Evolutionary conservation across 2,797 vertebrate species (phyloP), one percentile per base, ranked within the genome.

Genomic region (Leptoclinus maculatus): DNA sequence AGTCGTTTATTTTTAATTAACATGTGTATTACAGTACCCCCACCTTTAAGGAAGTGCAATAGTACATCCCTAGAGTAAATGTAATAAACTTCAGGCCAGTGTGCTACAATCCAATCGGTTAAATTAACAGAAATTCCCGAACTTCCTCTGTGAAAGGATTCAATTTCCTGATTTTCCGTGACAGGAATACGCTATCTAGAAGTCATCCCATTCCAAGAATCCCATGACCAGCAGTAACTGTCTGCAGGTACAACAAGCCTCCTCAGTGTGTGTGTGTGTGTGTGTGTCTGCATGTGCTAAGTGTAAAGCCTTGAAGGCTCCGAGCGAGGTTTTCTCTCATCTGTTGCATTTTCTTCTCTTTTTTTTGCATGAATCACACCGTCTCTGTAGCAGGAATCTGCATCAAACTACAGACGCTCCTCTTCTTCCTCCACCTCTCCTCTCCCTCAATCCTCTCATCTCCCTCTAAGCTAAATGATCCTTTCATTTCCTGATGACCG

Each of bases 401-500:
- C 69, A 88, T 85, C 70, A 43, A 82, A 78, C 78, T 70, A 57
- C 80, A 84, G 82, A 89, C 75, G 76, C 87, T 83, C 80, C 78
- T 71, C 80, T 83, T 84, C 83, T 83, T 92, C 79, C 83, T 88
- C 79, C 78, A 77, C 78, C 79, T 85, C 82, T 83, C 36, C 76
- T 89, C 76, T 76, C 85, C 69, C 80, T 86, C 83, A 83, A 83
- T 79, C 89, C 85, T 91, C 89, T 92, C 92, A 90, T 93, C 91
- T 93, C 83, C 78, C 85, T 88, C 86, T 93, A 94, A 95, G 95
- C 96, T 96, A 96, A 97, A 96, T 96, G 95, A 97, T 97, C 95
- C 95, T 97, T 97, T 97, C 93, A 97, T 97, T 99, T 98, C 97
- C 97, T 97, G 93, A 95, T 95, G 93, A 93, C 93, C 91, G 91